Percentiles rank a stretch among this genome's conserved stretches.
phyloP scores from a whole-genome alignment of 2,797 vertebrate genomes.

The Loriculus beryllinus region DNA sequence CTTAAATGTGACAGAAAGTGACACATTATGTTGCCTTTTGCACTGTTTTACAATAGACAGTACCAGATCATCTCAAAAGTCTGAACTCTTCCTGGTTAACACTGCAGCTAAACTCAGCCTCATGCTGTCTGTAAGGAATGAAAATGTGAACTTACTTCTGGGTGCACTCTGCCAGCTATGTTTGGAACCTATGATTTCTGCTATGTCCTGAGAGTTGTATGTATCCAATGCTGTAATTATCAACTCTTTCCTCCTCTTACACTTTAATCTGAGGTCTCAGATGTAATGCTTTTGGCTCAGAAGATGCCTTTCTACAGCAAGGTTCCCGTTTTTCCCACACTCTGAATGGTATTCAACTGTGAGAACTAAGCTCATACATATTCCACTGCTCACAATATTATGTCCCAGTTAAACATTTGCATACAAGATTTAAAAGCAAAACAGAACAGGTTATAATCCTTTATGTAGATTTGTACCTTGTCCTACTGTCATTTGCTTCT shows the following conservation, averaged over 20 bases:
- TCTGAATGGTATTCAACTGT: not conserved
- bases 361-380: not conserved
- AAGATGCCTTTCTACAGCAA: not conserved
- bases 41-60: not conserved
- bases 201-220: not conserved
- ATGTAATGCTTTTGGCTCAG: not conserved
- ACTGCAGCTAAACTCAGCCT: not conserved
- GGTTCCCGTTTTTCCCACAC: not conserved
- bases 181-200: not conserved
- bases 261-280: not conserved
- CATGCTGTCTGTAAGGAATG: not conserved
- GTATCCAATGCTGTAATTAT: not conserved
- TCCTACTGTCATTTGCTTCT: not conserved
- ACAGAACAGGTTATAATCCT: not conserved
- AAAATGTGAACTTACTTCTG: not conserved
- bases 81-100: not conserved
- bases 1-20: not conserved
- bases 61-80: not conserved
- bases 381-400: not conserved
- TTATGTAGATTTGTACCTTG: not conserved
- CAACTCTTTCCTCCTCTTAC: not conserved
- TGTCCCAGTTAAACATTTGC: not conserved
- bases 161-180: not conserved
- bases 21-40: not conserved
- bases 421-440: not conserved